phyloP scores from a whole-genome alignment of 2,797 vertebrate species.

The Myoxocephalus aenaeus region DNA sequence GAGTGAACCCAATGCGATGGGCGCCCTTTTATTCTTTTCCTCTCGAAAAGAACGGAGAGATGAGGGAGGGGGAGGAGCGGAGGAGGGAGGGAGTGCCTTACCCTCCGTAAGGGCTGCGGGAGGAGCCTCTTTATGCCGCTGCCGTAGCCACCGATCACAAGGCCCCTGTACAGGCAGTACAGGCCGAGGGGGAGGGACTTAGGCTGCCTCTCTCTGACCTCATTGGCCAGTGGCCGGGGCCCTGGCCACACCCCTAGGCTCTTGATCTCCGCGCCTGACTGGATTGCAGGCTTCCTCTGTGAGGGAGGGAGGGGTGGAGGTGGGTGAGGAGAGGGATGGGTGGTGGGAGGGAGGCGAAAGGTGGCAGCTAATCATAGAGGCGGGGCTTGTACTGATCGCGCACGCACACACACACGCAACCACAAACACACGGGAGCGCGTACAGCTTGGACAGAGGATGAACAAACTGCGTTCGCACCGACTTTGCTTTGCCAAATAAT shows the following conservation, averaged over 20 bases:
- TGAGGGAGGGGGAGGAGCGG: slow-evolving; percentile 49
- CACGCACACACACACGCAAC: slow-evolving; percentile 15
- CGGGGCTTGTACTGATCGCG: slow-evolving; percentile 57
- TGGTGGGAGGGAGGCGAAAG: slow-evolving; percentile 60
- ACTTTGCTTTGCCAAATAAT: neutral
- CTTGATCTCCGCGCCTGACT: slow-evolving; percentile 84
- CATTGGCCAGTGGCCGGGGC: slow-evolving; percentile 75
- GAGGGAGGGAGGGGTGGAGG: slow-evolving; percentile 79
- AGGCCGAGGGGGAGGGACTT: slow-evolving; percentile 86
- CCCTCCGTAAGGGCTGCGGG: slow-evolving; percentile 85
- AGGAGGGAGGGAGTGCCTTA: slow-evolving; percentile 83
- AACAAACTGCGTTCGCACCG: neutral
- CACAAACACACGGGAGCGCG: neutral
- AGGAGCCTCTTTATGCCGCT: slow-evolving; percentile 86
- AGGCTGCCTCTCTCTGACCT: slow-evolving; percentile 81
- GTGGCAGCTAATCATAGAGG: slow-evolving; percentile 76
- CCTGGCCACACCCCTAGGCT: slow-evolving; percentile 82
- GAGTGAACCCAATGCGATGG: slow-evolving; percentile 50
- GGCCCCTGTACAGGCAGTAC: slow-evolving; percentile 88
- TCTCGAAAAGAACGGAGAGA: slow-evolving; percentile 65
- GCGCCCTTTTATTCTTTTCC: slow-evolving; percentile 58
- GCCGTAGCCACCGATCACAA: slow-evolving; percentile 85
- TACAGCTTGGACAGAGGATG: slow-evolving; percentile 13
- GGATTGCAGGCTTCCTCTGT: slow-evolving; percentile 87
- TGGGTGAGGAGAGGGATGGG: slow-evolving; percentile 64